phyloP scores from a whole-genome alignment of 1,140 invertebrate genomes.

The Drosophila tropicalis region DNA sequence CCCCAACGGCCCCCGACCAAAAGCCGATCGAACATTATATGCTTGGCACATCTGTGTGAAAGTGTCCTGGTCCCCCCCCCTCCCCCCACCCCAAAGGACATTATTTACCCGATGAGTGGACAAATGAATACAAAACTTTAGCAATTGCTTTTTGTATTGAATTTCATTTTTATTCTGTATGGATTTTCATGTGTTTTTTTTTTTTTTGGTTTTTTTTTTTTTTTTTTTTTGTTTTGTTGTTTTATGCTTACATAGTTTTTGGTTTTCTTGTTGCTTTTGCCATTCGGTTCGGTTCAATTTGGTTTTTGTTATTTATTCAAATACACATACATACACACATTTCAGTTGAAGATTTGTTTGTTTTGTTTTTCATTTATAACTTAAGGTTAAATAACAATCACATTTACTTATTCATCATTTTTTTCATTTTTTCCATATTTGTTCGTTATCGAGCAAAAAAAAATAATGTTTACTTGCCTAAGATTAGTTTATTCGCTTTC shows the following conservation, averaged over 20 bases:
- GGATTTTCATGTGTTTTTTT: constrained; percentile 35
- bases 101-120: neutral
- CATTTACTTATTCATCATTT: constrained; percentile 72
- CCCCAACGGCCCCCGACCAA: neutral
- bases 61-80: neutral
- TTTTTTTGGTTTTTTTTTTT: constrained; percentile 22
- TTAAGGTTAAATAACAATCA: constrained; percentile 82
- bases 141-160: constrained; percentile 13
- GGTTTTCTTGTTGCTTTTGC: constrained; percentile 23
- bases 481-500: constrained; percentile 26
- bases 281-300: constrained; percentile 22
- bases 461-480: constrained; percentile 57
- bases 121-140: neutral
- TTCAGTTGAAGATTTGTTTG: constrained; percentile 46
- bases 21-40: constrained; percentile 37
- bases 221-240: constrained; percentile 26
- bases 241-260: neutral
- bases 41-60: neutral
- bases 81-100: too few relatives aligned
- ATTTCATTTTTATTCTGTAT: constrained; percentile 52
- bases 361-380: constrained; percentile 64
- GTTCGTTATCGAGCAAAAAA: constrained; percentile 54
- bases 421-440: constrained; percentile 26
- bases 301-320: constrained; percentile 44
- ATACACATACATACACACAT: constrained; percentile 64